A percentile compares a stretch with the other conserved stretches of the same genome.
phyloP scores from a whole-genome alignment of 2,113 vertebrate genomes.

The Plecotus auritus region DNA sequence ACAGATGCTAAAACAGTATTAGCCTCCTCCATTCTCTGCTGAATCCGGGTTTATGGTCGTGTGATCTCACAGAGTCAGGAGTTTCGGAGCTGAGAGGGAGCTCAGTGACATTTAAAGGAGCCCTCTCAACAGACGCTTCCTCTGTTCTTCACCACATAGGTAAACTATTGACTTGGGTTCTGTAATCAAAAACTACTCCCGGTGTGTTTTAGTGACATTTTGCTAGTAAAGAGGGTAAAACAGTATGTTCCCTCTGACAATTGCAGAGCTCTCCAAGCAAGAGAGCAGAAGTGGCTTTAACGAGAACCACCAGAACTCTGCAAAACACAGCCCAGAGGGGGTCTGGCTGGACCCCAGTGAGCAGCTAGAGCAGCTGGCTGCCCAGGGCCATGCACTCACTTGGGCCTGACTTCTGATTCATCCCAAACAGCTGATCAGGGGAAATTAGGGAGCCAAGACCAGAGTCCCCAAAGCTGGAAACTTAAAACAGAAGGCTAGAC shows the following conservation, averaged over 20 bases:
- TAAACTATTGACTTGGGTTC: background rate
- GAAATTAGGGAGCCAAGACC: background rate
- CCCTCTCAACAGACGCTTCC: background rate
- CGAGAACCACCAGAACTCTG: fast-evolving
- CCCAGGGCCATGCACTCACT: background rate
- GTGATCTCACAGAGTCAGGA: background rate
- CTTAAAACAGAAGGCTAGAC: background rate
- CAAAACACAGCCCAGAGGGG: background rate
- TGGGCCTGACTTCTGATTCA: background rate
- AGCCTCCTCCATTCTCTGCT: background rate
- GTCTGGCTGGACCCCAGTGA: fast-evolving
- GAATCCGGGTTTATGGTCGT: background rate
- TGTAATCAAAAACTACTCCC: constrained; percentile 35
- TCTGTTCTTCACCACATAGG: background rate
- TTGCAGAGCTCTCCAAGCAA: background rate
- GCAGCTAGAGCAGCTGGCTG: background rate
- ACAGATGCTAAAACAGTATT: background rate
- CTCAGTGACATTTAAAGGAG: background rate
- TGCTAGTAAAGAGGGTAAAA: background rate
- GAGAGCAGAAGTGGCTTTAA: background rate
- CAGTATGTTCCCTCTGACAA: constrained; percentile 39
- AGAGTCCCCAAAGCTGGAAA: background rate
- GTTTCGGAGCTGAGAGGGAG: background rate
- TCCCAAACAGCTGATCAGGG: background rate
- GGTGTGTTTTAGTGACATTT: constrained; percentile 50